Base-by-base conservation (phyloP, 2,113 vertebrate genomes). In the Centrocercus urophasianus region DNA sequence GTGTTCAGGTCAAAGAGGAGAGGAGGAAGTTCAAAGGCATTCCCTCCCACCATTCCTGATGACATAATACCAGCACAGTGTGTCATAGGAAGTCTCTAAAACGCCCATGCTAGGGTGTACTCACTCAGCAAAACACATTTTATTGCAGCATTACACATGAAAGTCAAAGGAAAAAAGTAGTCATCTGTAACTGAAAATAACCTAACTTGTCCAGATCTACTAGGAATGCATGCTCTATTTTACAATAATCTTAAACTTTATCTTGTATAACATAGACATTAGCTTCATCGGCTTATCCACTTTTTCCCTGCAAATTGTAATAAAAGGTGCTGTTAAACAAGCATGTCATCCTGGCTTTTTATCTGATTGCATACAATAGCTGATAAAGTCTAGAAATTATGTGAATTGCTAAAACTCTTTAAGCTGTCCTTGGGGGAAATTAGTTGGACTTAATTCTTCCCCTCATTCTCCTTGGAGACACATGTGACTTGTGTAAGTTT, bases 21-120 rank as follows among this genome's bases (percentile, higher is more conserved):
- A 93, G 96, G 93, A 95, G 89, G 97, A 97, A 98, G 97, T 96
- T 97, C 97, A 96, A 97, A 93, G 95, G 61, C 91, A 95, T 93
- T 96, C 75, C 96, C 97, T 97, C 97, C 97, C 96, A 93, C 79
- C 48, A 17, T 48, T 89, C 77, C 95, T 95, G 93, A 90, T 88
- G 56, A 82, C 66, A 48, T 88, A 84, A 82, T 83, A 90, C 84
- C 91, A 94, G 88, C 61, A 92, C 89, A 67, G 50, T 43, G 66
- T 96, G 92, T 97, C 94, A 93, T 50, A 5, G 97, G 95, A 97
- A 97, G 88, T 86, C 74, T 89, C 65, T 81, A 83, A 69, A 57
- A 95, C 92, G 57, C 67, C 47, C 93, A 69, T 94, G 38, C 0
- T 4, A 96, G 93, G 72, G 89, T 97, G 91, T 88, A 48, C 63